Percentiles rank a stretch among this genome's conserved stretches.
Conservation (phyloP, 2,113 vertebrate genomes). For the Heptranchias perlo region DNA sequence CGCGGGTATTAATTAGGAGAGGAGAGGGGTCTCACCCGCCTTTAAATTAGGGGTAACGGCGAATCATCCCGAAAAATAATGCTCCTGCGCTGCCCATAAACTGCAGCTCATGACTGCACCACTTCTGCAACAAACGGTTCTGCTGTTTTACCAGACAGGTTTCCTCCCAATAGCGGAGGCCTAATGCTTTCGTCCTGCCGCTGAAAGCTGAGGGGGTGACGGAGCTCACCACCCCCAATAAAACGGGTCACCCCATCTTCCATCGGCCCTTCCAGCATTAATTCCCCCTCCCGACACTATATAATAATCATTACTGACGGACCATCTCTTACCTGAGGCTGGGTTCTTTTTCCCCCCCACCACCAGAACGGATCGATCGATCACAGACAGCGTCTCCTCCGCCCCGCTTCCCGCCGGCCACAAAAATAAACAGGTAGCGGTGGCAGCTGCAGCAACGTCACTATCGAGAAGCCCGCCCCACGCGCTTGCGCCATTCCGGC, state of each 20-base stretch:
- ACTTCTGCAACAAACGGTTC: not conserved
- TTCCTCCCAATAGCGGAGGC: not conserved
- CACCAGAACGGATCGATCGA: no score
- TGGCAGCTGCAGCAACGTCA: not conserved
- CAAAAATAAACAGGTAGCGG: not conserved
- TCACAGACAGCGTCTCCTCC: not conserved
- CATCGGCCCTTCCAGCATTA: not conserved
- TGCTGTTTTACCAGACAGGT: not conserved
- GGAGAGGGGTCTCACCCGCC: not conserved
- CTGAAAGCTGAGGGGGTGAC: not conserved
- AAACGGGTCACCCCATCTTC: not conserved
- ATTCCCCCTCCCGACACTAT: not conserved
- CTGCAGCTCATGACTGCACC: conserved; percentile 10
- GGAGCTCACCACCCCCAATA: not conserved
- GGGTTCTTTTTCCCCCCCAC: not conserved
- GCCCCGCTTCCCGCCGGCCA: not conserved
- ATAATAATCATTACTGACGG: not conserved
- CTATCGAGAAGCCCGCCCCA: not conserved
- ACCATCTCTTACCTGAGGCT: not conserved
- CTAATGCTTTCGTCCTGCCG: not conserved
- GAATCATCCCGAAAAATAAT: not conserved
- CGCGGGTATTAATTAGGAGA: not conserved
- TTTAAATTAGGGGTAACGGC: not conserved
- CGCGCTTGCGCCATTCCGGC: not conserved
- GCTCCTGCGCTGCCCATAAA: not conserved